Percentiles rank a stretch among this genome's conserved stretches.
phyloP scores from a whole-genome alignment of 2,113 vertebrate species.

The Hippocampus comes region DNA sequence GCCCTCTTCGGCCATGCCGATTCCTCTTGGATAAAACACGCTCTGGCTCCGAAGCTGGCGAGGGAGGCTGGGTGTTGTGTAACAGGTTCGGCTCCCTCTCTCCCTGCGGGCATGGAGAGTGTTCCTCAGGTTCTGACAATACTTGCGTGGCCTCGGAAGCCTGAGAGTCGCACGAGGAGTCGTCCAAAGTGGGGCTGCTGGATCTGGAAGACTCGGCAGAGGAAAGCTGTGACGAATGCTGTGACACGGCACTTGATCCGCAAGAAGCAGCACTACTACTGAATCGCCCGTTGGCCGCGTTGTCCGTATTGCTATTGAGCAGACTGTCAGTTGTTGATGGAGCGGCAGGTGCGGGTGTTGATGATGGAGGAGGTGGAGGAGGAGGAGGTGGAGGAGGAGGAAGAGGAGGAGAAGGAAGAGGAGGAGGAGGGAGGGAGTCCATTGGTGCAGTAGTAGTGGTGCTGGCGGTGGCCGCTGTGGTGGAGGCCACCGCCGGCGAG shows the following conservation, averaged over 20 bases:
- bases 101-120: slow-evolving; percentile 72
- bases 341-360: slow-evolving; percentile 43
- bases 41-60: slow-evolving; percentile 80
- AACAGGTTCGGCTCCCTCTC: slow-evolving; percentile 69
- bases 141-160: slow-evolving; percentile 88
- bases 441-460: slow-evolving; percentile 35
- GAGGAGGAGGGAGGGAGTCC: slow-evolving; percentile 61
- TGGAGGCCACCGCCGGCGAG: slow-evolving; percentile 44
- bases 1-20: slow-evolving; percentile 79
- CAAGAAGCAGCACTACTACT: slow-evolving; percentile 86
- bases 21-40: slow-evolving; percentile 63
- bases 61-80: slow-evolving; percentile 73
- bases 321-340: slow-evolving; percentile 50
- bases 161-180: slow-evolving; percentile 95
- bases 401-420: slow-evolving; percentile 62
- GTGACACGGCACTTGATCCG: slow-evolving; percentile 90
- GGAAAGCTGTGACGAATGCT: slow-evolving; percentile 94
- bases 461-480: slow-evolving; percentile 38
- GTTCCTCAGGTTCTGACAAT: slow-evolving; percentile 78
- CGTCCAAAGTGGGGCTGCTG: slow-evolving; percentile 89
- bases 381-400: slow-evolving; percentile 65
- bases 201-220: slow-evolving; percentile 96
- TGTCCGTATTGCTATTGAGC: slow-evolving; percentile 69
- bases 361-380: slow-evolving; percentile 55
- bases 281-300: slow-evolving; percentile 81